Evolutionary conservation across 1,140 invertebrate species (phyloP), one percentile per base, ranked within the genome.

Genomic region (Pachypsylla venusta): DNA sequence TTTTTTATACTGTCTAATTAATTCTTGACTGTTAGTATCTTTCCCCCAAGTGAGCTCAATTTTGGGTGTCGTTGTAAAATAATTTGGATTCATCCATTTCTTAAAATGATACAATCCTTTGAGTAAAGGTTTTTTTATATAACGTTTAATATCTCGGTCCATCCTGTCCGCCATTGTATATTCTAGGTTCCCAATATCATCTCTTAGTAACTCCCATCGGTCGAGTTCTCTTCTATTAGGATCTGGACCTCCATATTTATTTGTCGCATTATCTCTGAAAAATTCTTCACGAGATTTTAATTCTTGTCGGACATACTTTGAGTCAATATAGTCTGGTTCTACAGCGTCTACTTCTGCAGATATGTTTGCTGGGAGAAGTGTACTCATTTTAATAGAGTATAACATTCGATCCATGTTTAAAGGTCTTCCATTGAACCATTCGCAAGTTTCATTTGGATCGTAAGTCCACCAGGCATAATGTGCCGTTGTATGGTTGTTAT

Each of bases 301-400:
- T 5, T 4, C 4, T 19, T 48, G 16, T n/a, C 22, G 7, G 22
- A 22, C 42, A 48, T 48, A 48, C 22, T 48, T 22, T 4, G 4
- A 5, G n/a, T 5, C 5, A n/a, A 48, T 48, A 19, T 10, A 7
- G 22, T 22, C 22, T 22, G 16, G 16, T 22, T 48, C n/a, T 3
- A 19, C n/a, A 19, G 7, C 7, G 4, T 48, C 42, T 4, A 48
- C 16, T 22, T 48, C 42, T 3, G 42, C 42, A 19, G 42, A 48
- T 7, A 48, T 5, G 42, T 48, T 48, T n/a, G 4, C n/a, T 10
- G 42, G 42, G 5, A 48, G 42, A 10, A 5, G 42, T 19, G n/a
- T 48, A 19, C 42, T 48, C 42, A 48, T 48, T n/a, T 48, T 48
- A 22, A 48, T n/a, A 5, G 42, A 48, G 42, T 48, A 48, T 4